These are phyloP conservation scores for Enteromius treurensis DNA, from an alignment of 2,797 vertebrate genomes.

Conservation along the genomic window DNA sequence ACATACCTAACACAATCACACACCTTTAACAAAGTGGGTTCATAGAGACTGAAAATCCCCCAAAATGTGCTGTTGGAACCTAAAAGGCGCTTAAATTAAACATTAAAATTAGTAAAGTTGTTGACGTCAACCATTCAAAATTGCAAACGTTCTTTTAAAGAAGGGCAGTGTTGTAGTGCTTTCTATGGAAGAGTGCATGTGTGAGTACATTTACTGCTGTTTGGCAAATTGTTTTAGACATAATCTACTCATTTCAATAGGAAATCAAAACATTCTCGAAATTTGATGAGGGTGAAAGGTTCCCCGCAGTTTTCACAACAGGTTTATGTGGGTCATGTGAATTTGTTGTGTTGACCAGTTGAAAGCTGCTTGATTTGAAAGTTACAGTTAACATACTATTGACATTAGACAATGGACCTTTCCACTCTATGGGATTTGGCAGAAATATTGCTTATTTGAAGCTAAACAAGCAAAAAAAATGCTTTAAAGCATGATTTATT, in stretches of 20 bases:
- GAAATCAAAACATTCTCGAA: background rate
- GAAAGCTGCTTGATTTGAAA: background rate
- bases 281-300: background rate
- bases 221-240: background rate
- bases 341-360: background rate
- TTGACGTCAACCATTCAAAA: background rate
- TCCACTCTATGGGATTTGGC: too few species aligned
- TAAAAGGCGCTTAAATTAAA: background rate
- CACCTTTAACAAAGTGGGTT: background rate
- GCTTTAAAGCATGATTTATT: background rate
- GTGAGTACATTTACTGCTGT: too few species aligned
- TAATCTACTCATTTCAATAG: background rate
- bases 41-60: background rate
- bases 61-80: background rate
- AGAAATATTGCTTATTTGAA: background rate
- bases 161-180: too few species aligned
- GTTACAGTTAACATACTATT: background rate
- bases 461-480: background rate
- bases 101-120: background rate
- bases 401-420: too few species aligned
- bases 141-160: too few species aligned
- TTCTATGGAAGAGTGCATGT: too few species aligned
- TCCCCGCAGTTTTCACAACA: background rate
- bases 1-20: background rate
- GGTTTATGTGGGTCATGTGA: background rate